Conservation (phyloP, 2,113 vertebrate species). For the Leptosomus discolor region DNA sequence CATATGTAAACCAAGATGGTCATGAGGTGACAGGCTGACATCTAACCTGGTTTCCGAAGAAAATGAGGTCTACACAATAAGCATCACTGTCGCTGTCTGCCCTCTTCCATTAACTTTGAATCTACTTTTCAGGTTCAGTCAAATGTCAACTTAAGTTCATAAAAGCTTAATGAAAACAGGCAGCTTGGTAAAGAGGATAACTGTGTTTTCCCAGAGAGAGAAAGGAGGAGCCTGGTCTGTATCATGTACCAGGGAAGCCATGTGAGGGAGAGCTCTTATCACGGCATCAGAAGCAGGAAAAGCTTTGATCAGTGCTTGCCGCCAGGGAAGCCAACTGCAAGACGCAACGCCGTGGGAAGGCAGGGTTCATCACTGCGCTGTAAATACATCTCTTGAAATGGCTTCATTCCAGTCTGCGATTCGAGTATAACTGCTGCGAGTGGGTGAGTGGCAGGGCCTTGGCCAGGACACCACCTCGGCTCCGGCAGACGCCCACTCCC, state of each 20-base stretch:
- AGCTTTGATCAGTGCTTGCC: neutral
- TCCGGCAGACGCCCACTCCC: fast-evolving
- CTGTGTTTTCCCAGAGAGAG: neutral
- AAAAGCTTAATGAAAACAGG: neutral
- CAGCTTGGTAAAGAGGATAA: neutral
- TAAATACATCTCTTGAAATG: neutral
- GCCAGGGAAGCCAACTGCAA: neutral
- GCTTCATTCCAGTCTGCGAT: fast-evolving
- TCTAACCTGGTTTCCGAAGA: neutral
- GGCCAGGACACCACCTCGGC: fast-evolving
- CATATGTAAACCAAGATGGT: neutral
- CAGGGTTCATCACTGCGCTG: neutral
- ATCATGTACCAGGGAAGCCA: neutral
- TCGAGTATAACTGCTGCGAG: fast-evolving
- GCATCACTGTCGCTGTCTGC: fast-evolving
- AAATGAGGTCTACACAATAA: neutral
- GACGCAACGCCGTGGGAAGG: fast-evolving
- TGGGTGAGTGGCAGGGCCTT: neutral
- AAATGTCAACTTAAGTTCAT: neutral
- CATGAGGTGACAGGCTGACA: neutral
- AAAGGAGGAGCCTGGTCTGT: neutral
- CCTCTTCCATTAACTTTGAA: neutral
- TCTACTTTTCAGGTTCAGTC: neutral
- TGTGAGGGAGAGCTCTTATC: neutral
- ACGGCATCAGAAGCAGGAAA: neutral